Base-by-base conservation (phyloP, 2,113 vertebrate species). In the Takifugu bimaculatus region DNA sequence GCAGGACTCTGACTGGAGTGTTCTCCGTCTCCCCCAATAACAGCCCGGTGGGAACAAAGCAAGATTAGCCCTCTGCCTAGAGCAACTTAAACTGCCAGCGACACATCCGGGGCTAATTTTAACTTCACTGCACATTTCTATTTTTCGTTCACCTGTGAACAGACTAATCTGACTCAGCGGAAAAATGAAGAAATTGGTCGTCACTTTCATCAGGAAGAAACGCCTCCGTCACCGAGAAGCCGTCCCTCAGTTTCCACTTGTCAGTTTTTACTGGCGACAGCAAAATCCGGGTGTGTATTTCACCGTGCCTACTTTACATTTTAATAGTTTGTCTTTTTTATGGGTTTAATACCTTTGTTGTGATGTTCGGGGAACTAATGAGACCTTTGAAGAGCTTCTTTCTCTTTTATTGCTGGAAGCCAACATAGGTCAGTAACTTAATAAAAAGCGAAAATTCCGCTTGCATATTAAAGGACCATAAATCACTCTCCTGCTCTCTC, bases 391-490 rank as follows among this genome's bases (percentile, higher is more conserved):
- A 60, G 69, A 44, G 65, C 43, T 64, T 77, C 26, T 54, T 13
- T 32, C 29, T 11, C 26, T 50, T 68, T 65, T 57, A 72, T 74
- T 65, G 12, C 52, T 78, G 75, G 74, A 68, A 44, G 32, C 54
- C 35, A 69, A 77, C 78, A 68, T 63, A 69, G 74, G 78, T 57
- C 78, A 65, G 39, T 68, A 74, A 75, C 78, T 76, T 60, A 83
- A 83, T 83, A 73, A 68, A 62, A 83, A 83, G 63, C 81, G 78
- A 81, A 80, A 87, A 61, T 56, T 72, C 57, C 52, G 64, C 55
- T 78, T 74, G 74, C 50, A 74, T 68, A 63, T 63, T 70, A 72
- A 77, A 60, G 48, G 1, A 56, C 32, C 45, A 55, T 63, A 57
- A 78, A 63, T 70, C 28, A 68, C 6, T 12, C 63, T 39, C 54